phyloP scores from a whole-genome alignment of 1,140 invertebrate species.

The Drosophila persimilis region DNA sequence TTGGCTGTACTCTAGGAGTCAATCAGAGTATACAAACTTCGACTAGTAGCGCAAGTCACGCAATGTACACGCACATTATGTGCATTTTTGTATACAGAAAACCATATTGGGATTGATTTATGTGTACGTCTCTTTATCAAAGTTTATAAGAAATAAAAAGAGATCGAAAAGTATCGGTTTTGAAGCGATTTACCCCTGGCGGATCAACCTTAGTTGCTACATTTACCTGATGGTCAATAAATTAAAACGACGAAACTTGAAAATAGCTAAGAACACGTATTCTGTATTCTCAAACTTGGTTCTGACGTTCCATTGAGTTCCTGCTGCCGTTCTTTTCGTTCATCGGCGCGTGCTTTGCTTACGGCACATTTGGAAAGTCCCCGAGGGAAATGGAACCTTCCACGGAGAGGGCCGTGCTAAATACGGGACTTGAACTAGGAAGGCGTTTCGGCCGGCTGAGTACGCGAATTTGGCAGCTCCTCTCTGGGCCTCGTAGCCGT shows the following conservation, averaged over 20 bases:
- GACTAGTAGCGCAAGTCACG: too few species aligned
- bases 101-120: too few species aligned
- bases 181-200: constrained; percentile 20
- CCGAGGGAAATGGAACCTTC: constrained; percentile 23
- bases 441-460: constrained; percentile 61
- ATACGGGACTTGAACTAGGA: constrained; percentile 49
- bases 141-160: too few species aligned
- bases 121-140: too few species aligned
- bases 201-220: constrained; percentile 44
- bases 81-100: too few species aligned
- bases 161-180: too few species aligned
- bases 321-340: constrained; percentile 17
- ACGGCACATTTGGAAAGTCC: constrained; percentile 60
- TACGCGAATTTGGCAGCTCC: constrained; percentile 27
- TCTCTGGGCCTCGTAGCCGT: constrained; percentile 24
- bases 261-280: constrained; percentile 40
- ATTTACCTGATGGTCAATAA: constrained; percentile 40
- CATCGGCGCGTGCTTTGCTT: constrained; percentile 60
- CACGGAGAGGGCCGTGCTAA: constrained; percentile 28
- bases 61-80: too few species aligned
- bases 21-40: too few species aligned
- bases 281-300: constrained; percentile 16
- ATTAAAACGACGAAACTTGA: constrained; percentile 19
- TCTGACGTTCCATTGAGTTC: background rate
- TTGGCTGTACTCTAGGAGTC: too few species aligned